Base-by-base conservation (phyloP, 2,113 vertebrate genomes). In the Megaceryle torquata region DNA sequence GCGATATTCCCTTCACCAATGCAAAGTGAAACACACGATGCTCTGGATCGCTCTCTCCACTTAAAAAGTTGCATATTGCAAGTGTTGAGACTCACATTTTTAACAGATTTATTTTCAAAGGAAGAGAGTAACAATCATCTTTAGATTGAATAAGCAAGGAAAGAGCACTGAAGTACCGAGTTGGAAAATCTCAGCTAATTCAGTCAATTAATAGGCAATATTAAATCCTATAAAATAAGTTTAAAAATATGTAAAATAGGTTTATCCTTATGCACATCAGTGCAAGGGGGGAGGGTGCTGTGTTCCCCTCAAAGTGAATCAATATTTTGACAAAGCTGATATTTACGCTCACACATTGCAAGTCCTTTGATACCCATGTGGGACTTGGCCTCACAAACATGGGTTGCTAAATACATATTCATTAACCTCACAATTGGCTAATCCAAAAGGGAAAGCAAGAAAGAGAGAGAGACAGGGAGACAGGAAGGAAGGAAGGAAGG, bases 291-390 rank as follows among this genome's bases (percentile, higher is more conserved):
- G 35, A 87, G 46, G 35, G 15, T 5, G 8, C 60, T 81, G 46
- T 51, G 80, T 88, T 97, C 44, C 84, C 64, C 91, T 89, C 79
- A 76, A 95, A 96, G 93, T 70, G 96, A 95, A 97, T 98, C 97
- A 96, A 97, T 98, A 95, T 98, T 98, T 98, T 98, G 97, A 98
- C 96, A 98, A 96, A 96, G 82, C 78, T 48, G 70, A 95, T 97
- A 91, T 95, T 95, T 94, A 91, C 4, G 3, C 69, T 96, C 29
- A 9, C 95, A 95, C 94, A 93, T 94, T 97, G 97, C 54, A 97
- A 97, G 97, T 82, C 92, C 92, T 94, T 95, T 64, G 63, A 78
- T 92, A 88, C 88, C 90, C 90, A 67, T 2, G 8, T 79, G 97
- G 96, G 94, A 97, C 85, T 86, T 91, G 69, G 96, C 95, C 96